These are phyloP conservation scores for Clarias gariepinus DNA, from an alignment of 2,113 vertebrate species.

Conservation along the genomic window DNA sequence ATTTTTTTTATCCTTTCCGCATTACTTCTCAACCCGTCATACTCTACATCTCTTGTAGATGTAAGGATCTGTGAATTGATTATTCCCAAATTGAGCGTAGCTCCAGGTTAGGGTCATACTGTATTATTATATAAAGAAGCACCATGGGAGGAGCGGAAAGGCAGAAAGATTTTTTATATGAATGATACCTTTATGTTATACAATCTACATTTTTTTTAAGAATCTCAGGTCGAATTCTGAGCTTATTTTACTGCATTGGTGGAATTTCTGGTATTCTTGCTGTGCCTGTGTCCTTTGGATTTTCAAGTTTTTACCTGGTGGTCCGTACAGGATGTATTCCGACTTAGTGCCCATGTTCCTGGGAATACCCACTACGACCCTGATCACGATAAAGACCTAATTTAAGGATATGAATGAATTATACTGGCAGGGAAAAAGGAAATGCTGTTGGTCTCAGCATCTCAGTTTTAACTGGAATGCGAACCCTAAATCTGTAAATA, in stretches of 20 bases:
- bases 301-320: background rate
- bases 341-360: background rate
- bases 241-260: background rate
- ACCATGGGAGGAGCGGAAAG: background rate
- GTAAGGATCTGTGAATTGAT: background rate
- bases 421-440: background rate
- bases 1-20: background rate
- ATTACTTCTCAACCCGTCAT: background rate
- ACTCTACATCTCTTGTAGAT: background rate
- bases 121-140: background rate
- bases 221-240: background rate
- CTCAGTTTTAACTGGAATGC: background rate
- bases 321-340: background rate
- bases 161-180: background rate
- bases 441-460: background rate
- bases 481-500: background rate
- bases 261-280: background rate
- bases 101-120: background rate
- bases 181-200: background rate
- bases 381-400: background rate
- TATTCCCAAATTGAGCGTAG: background rate
- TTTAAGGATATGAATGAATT: background rate
- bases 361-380: background rate
- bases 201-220: background rate
- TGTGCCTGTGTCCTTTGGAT: background rate